phyloP scores from a whole-genome alignment of 2,888 invertebrate genomes.

The Lingula anatina region DNA sequence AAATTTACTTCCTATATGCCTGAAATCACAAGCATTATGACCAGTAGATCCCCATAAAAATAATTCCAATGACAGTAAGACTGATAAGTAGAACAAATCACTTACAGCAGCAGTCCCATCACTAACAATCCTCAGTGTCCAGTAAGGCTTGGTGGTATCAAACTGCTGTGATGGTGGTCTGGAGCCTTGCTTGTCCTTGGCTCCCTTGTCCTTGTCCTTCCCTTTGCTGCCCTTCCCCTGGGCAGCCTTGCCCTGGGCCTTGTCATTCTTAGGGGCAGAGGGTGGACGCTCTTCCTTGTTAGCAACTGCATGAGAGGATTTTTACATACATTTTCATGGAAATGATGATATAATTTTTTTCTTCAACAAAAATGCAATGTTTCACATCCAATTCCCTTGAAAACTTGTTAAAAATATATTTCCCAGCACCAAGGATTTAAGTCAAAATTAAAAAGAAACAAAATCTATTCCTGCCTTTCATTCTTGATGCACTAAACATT shows the following conservation, averaged over 20 bases:
- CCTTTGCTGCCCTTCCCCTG: conserved; percentile 25
- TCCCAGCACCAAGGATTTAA: background rate
- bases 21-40: too few species aligned
- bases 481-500: too few species aligned
- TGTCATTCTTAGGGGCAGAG: conserved; percentile 33
- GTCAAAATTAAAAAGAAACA: background rate
- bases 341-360: background rate
- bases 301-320: conserved; percentile 21
- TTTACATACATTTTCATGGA: background rate
- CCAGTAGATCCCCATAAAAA: too few species aligned
- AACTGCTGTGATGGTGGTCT: conserved; percentile 48
- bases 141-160: conserved; percentile 47
- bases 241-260: conserved; percentile 21
- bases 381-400: background rate
- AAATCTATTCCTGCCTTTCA: too few species aligned
- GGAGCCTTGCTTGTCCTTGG: conserved; percentile 30
- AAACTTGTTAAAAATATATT: background rate
- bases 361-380: background rate
- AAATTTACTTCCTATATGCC: too few species aligned
- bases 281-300: conserved; percentile 33
- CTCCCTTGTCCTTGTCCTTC: conserved; percentile 37
- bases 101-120: conserved; percentile 43
- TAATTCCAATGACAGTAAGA: too few species aligned
- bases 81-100: too few species aligned
- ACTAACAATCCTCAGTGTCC: conserved; percentile 46